These are phyloP conservation scores for Mungos mungo DNA, from an alignment of 2,113 vertebrate species.

Conservation along the genomic window DNA sequence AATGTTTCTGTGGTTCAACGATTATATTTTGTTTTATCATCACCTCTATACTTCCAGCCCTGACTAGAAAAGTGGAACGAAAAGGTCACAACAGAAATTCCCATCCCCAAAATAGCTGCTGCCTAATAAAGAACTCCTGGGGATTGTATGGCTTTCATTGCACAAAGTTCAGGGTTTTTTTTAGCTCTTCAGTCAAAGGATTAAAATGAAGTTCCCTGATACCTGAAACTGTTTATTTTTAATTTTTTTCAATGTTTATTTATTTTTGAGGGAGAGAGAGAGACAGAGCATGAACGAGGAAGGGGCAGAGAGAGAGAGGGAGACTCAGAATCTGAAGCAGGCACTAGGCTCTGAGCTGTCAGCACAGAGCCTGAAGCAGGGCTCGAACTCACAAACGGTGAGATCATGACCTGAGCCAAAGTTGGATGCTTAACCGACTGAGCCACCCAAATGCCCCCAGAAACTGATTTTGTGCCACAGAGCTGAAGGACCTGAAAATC, in stretches of 20 bases:
- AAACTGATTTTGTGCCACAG: not conserved
- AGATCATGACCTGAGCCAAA: no score
- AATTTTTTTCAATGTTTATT: no score
- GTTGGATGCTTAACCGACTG: no score
- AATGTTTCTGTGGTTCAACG: not conserved
- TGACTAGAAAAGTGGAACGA: not conserved
- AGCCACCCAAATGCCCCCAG: no score
- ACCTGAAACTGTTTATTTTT: not conserved
- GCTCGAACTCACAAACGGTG: no score
- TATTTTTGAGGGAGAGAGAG: no score
- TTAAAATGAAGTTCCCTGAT: not conserved
- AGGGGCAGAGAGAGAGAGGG: no score
- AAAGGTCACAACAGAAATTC: not conserved
- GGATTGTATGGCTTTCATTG: not conserved
- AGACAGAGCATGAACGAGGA: no score
- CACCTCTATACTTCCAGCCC: not conserved
- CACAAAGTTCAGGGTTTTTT: not conserved
- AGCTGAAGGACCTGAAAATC: not conserved
- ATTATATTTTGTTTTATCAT: not conserved
- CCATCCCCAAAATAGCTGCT: not conserved
- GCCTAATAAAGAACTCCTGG: not conserved
- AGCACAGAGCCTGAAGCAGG: no score
- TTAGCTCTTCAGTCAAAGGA: not conserved
- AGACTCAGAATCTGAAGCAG: no score
- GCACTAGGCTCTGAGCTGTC: no score